phyloP scores from a whole-genome alignment of 2,113 vertebrate species.

The Malurus melanocephalus region DNA sequence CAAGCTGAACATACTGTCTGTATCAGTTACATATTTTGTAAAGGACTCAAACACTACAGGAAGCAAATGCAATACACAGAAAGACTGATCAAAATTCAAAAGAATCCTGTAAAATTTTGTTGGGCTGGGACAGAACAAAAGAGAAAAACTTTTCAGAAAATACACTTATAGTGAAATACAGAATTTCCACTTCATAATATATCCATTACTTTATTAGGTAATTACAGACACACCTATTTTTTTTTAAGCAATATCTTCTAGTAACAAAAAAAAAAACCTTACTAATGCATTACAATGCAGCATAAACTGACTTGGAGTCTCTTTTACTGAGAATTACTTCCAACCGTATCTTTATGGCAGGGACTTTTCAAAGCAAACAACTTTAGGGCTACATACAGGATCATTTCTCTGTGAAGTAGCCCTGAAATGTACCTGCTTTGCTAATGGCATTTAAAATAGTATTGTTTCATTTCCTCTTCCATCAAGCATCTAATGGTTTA shows the following conservation, averaged over 20 bases:
- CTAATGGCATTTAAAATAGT: conserved; percentile 7
- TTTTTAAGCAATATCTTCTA: neutral
- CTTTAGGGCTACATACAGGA: neutral
- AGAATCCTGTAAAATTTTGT: neutral
- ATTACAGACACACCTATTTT: neutral
- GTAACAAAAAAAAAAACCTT: neutral
- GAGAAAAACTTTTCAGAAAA: neutral
- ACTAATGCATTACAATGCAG: neutral
- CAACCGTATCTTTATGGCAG: neutral
- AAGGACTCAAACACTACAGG: neutral
- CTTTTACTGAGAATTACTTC: neutral
- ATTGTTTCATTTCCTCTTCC: neutral
- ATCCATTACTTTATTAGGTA: neutral
- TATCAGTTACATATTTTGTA: neutral
- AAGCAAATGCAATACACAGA: neutral
- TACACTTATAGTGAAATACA: neutral
- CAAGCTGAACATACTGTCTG: neutral
- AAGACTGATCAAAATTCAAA: neutral
- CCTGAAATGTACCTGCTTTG: neutral
- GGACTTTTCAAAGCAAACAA: neutral
- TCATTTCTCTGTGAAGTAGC: neutral
- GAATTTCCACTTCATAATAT: neutral
- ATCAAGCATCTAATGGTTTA: neutral
- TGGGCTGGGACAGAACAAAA: neutral
- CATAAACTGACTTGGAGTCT: neutral